Base-by-base conservation (phyloP, 1,140 invertebrate species). In the Plutomurus gul region DNA sequence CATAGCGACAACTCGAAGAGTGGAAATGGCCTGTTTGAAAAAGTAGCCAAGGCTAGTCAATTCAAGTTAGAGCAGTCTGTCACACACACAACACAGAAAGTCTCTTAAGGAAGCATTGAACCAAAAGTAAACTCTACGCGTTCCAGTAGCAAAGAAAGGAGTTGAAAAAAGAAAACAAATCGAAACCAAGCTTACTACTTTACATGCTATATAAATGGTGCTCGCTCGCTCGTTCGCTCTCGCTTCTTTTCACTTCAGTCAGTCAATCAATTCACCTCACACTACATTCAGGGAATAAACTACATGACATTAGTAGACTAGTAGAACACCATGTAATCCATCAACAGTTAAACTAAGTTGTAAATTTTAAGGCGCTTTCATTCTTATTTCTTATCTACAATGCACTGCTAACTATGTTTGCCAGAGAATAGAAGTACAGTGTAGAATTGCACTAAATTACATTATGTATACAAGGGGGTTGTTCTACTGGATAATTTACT, bases 351-450 rank as follows among this genome's bases (percentile, higher is more conserved):
- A 72, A 72, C 70, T 72, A 37, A 40, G 70, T 39, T 72, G 70
- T 72, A 72, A 72, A 72, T 72, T 72, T 72, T 43, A 72, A 72
- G 70, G 25, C 70, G 70, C 40, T 43, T 72, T 72, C 22, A 27
- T 37, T 22, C 70, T 72, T 72, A 72, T 72, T 37, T 20, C 40
- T 72, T 72, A 40, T 72, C 25, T 18, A 16, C 20, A 22, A 36
- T 30, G 16, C 37, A n/a, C 16, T n/a, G 30, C 33, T 20, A 16
- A 60, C 27, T 8, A 47, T n/a, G n/a, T 20, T 47, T 20, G 3
- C 46, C 46, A 56, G 56, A 16, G 18, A 27, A 65, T 33, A 16
- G 22, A 65, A 65, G 36, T 65, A 65, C 27, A 65, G 30, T 65
- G 56, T 36, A 65, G 25, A 65, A 65, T 65, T 65, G 22, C 56